Base-by-base conservation (phyloP, 2,888 invertebrate genomes). In the Acanthosoma haemorrhoidale region DNA sequence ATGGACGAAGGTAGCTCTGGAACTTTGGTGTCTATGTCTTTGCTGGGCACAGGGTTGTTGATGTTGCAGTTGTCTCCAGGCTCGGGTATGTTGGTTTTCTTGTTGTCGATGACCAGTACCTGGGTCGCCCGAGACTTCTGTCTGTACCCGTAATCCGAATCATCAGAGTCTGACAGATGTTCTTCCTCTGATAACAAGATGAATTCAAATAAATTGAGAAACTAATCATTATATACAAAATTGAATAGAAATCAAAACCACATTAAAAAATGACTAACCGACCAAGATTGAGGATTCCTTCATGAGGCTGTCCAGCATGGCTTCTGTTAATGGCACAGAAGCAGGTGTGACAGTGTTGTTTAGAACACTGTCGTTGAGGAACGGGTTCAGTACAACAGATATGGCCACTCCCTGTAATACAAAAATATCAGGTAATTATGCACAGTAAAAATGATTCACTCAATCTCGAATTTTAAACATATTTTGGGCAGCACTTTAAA, bases 301-400 rank as follows among this genome's bases (percentile, higher is more conserved):
- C 63, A 63, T 63, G 39, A 63, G 36, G 39, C 29, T 39, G 18
- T 63, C 63, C 21, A 63, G 9, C 63, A 63, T 36, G 39, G 36
- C 63, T 39, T 63, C 63, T 8, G 63, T 39, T 21, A 39, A 21
- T 18, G 36, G 16, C 3, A 60, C 34, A 6, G 51, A 51, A 25
- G 51, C 25, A 13, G 29, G 25, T n/a, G 29, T 29, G 21, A 25
- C 51, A 5, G 13, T 51, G n/a, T n/a, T n/a, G n/a, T n/a, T n/a
- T n/a, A n/a, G n/a, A n/a, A n/a, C n/a, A n/a, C 51, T 51, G 21
- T 51, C 51, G n/a, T 51, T 51, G 6, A 51, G n/a, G n/a, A n/a
- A 51, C 6, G 51, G 21, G 29, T 51, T 51, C 3, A 51, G 29
- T 25, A 25, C 51, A n/a, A 29, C n/a, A 18, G 51, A 25, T 51